Percentiles rank a stretch among this genome's conserved stretches.
Conservation (phyloP, 2,888 invertebrate genomes). For the Agrilus biguttatus region DNA sequence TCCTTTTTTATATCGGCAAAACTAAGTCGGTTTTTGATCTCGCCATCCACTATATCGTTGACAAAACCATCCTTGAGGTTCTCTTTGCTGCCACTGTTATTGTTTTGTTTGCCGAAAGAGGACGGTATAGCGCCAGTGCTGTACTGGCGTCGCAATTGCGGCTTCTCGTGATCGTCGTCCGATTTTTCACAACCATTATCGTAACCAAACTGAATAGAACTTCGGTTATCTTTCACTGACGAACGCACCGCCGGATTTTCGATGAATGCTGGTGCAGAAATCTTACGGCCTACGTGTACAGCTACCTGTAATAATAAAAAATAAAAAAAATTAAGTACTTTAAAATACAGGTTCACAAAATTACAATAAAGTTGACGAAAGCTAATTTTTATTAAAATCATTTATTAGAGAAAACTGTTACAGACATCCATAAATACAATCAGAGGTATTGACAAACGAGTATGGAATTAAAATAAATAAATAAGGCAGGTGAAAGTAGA, state of each 20-base stretch:
- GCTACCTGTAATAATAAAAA: constrained; percentile 20
- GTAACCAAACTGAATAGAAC: constrained; percentile 54
- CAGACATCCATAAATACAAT: too few species aligned
- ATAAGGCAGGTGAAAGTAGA: too few species aligned
- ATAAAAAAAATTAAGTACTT: not conserved
- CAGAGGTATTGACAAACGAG: too few species aligned
- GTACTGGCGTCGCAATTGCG: constrained; percentile 38
- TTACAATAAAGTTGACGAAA: constrained; percentile 5
- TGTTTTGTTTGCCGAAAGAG: constrained; percentile 24
- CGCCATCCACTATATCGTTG: constrained; percentile 45
- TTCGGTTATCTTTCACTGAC: constrained; percentile 59
- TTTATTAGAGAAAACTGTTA: too few species aligned
- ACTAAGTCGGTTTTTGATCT: constrained; percentile 42
- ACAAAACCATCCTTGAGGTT: constrained; percentile 18
- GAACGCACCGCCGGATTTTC: constrained; percentile 57
- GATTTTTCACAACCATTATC: constrained; percentile 46
- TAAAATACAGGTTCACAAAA: too few species aligned
- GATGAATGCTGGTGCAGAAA: constrained; percentile 34
- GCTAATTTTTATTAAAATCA: not conserved
- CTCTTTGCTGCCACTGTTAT: constrained; percentile 15
- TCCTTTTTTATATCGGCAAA: constrained; percentile 58
- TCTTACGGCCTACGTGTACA: constrained; percentile 34
- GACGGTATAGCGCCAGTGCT: constrained; percentile 41
- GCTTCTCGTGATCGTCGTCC: constrained; percentile 42
- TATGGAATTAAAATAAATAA: too few species aligned